Conservation (phyloP, 2,797 vertebrate species). For the Mus caroli region DNA sequence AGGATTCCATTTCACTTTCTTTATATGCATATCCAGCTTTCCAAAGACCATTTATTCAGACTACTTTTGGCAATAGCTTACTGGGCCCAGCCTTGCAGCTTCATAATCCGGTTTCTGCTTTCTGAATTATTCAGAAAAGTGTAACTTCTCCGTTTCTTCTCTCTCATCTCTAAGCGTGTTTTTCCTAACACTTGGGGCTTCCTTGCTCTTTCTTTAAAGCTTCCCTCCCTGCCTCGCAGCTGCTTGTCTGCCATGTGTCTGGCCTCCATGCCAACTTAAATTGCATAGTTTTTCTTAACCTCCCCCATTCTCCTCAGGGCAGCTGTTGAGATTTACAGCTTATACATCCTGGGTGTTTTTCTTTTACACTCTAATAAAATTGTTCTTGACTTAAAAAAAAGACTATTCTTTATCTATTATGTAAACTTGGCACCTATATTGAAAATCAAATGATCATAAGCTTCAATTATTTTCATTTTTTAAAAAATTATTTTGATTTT, state of each 20-base stretch:
- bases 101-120: not conserved
- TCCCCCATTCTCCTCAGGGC: not conserved
- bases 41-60: not conserved
- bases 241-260: not conserved
- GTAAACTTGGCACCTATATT: not conserved
- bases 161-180: not conserved
- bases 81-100: not conserved
- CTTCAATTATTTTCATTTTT: not conserved
- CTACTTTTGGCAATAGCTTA: not conserved
- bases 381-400: not conserved
- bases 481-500: not conserved
- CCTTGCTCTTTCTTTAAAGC: not conserved
- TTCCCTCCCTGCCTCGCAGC: not conserved
- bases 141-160: not conserved
- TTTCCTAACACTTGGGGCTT: not conserved
- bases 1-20: not conserved
- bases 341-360: not conserved
- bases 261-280: not conserved
- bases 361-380: not conserved
- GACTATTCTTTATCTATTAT: not conserved
- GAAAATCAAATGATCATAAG: not conserved
- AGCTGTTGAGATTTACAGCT: not conserved
- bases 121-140: not conserved
- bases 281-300: not conserved
- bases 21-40: constrained; percentile 1